A percentile compares a stretch with the other conserved stretches of the same genome.
Evolutionary conservation across 92 coral and sea anemone genomes (phyloP).

Genomic region (Porites cylindrica): DNA sequence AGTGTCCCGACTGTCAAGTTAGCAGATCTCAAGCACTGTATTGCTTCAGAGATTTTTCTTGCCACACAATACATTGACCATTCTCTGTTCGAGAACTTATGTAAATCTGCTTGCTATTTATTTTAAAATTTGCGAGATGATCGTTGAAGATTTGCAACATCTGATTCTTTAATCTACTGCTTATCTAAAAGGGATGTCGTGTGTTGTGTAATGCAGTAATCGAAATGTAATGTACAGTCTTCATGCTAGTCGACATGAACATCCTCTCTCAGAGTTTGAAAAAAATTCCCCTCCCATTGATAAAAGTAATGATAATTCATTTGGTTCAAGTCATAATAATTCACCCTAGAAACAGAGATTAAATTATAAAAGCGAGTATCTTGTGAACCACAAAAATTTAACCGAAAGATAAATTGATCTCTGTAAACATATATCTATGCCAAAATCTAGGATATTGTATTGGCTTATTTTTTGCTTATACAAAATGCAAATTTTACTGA

Average conservation of each 20-base stretch:
- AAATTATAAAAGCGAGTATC: constrained; percentile 22
- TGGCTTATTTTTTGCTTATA: not conserved
- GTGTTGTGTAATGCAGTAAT: constrained; percentile 26
- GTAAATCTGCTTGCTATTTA: constrained; percentile 4
- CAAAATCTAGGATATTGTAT: not conserved
- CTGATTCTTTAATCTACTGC: not conserved
- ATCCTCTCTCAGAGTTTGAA: not conserved
- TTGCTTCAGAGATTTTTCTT: no score
- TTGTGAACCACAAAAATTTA: constrained; percentile 14
- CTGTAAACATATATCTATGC: not conserved
- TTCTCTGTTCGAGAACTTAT: no score
- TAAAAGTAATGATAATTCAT: not conserved
- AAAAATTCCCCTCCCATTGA: not conserved
- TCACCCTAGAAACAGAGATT: constrained; percentile 11
- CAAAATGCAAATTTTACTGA: not conserved
- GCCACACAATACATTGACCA: no score
- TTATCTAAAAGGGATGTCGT: not conserved
- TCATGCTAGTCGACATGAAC: not conserved
- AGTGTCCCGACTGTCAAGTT: not conserved
- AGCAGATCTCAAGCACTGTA: constrained; percentile 3
- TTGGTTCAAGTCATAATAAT: not conserved
- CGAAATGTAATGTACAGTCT: constrained; percentile 11
- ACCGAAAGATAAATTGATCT: not conserved
- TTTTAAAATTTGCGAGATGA: constrained; percentile 20
- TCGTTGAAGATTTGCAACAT: not conserved